A percentile compares a stretch with the other conserved stretches of the same genome.
These are phyloP conservation scores for Margarornis squamiger DNA, from an alignment of 2,797 vertebrate species.

Conservation along the genomic window DNA sequence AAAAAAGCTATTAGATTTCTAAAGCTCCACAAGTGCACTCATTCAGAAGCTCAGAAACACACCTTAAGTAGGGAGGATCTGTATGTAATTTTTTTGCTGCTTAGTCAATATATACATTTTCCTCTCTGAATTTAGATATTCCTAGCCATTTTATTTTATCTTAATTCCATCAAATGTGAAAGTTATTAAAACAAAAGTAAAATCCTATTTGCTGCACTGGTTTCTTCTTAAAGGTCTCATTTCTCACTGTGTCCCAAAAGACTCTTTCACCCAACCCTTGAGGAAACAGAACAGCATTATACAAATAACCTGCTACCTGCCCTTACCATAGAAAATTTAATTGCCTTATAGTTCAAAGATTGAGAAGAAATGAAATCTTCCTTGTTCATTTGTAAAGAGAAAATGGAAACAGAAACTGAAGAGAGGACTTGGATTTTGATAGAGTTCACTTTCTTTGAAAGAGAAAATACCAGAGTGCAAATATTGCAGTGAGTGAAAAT, in stretches of 20 bases:
- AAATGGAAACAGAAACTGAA: slow-evolving; percentile 13
- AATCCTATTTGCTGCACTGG: neutral
- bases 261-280: neutral
- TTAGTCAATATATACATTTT: neutral
- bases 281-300: neutral
- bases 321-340: slow-evolving; percentile 11
- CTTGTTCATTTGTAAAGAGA: slow-evolving; percentile 20
- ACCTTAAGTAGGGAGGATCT: neutral
- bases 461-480: neutral
- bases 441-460: slow-evolving; percentile 15
- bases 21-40: neutral
- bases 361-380: slow-evolving; percentile 13
- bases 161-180: neutral
- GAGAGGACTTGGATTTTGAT: neutral
- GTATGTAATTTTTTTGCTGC: neutral
- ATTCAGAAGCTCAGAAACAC: neutral
- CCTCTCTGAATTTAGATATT: neutral
- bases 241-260: neutral
- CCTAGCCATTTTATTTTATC: neutral
- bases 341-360: slow-evolving; percentile 4
- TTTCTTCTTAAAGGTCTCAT: neutral
- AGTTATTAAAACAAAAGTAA: neutral
- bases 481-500: neutral
- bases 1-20: neutral
- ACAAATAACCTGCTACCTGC: neutral